phyloP scores from a whole-genome alignment of 2,797 vertebrate species.

The Pangasius djambal region DNA sequence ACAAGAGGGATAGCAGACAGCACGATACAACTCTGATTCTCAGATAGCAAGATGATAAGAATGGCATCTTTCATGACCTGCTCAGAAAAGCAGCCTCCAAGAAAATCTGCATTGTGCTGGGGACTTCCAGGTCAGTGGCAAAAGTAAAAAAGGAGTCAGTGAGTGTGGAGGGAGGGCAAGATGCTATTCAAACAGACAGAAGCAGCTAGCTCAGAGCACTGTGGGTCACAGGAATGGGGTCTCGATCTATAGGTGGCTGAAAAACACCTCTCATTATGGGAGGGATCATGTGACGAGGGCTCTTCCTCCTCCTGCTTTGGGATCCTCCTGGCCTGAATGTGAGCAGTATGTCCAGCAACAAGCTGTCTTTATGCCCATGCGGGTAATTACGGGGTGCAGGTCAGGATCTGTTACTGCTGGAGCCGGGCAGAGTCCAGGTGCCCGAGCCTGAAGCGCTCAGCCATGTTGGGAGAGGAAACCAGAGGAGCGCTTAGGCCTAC shows the following conservation, averaged over 20 bases:
- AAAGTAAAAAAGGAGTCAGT: conserved; percentile 64
- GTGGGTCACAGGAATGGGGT: conserved; percentile 58
- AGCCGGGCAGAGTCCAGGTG: conserved; percentile 77
- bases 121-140: conserved; percentile 63
- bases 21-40: conserved; percentile 37
- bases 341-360: conserved; percentile 82
- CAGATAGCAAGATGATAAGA: conserved; percentile 60
- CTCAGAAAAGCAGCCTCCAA: conserved; percentile 55
- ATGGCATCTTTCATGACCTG: conserved; percentile 57
- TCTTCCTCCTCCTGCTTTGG: conserved; percentile 58
- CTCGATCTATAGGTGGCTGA: conserved; percentile 65
- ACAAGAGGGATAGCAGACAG: conserved; percentile 37
- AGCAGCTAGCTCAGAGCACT: conserved; percentile 50
- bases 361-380: conserved; percentile 83
- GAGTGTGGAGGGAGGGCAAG: conserved; percentile 66
- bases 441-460: conserved; percentile 71
- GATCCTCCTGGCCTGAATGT: conserved; percentile 74
- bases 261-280: conserved; percentile 68
- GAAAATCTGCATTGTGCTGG: conserved; percentile 55
- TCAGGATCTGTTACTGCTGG: conserved; percentile 85
- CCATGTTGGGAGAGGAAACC: conserved; percentile 78
- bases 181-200: conserved; percentile 74
- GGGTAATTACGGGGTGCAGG: conserved; percentile 91
- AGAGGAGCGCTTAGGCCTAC: conserved; percentile 57
- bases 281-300: conserved; percentile 73